Percentiles rank a stretch among this genome's conserved stretches.
Conservation (phyloP, 2,113 vertebrate genomes). For the Argyrosomus japonicus region DNA sequence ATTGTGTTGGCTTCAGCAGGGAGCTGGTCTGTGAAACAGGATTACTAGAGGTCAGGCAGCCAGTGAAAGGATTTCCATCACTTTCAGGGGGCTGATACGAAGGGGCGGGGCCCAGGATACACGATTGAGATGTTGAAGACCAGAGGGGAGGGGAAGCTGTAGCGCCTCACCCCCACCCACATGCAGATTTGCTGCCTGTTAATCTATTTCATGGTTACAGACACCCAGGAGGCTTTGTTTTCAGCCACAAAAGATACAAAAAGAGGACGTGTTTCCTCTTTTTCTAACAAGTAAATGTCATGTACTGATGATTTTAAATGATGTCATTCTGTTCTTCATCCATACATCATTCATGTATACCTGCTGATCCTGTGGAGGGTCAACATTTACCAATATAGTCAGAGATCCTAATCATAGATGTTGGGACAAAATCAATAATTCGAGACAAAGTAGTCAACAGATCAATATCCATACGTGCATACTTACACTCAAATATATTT, state of each 20-base stretch:
- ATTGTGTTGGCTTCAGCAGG: slow-evolving; percentile 95
- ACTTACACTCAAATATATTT: background rate
- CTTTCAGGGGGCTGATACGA: slow-evolving; percentile 91
- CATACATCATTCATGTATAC: background rate
- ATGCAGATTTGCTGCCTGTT: slow-evolving; percentile 85
- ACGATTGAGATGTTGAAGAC: slow-evolving; percentile 96
- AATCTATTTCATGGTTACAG: slow-evolving; percentile 61
- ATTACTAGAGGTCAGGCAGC: slow-evolving; percentile 99
- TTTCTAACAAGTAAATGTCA: background rate
- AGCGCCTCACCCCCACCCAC: slow-evolving; percentile 79
- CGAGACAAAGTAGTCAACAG: background rate
- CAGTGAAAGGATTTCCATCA: slow-evolving; percentile 97
- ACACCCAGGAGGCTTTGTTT: slow-evolving; percentile 43
- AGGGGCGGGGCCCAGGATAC: slow-evolving; percentile 87
- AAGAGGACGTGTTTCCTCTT: background rate
- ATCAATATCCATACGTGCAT: background rate
- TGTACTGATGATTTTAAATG: slow-evolving; percentile 12
- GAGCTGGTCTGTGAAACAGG: slow-evolving; percentile 99
- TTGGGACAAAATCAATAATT: background rate
- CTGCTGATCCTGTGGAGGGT: background rate
- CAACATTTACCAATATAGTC: background rate
- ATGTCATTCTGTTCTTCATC: background rate
- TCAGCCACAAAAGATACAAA: slow-evolving; percentile 17
- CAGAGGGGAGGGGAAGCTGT: slow-evolving; percentile 74
- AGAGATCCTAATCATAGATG: background rate